phyloP scores from a whole-genome alignment of 2,888 invertebrate species.

The Hylaea fasciaria region DNA sequence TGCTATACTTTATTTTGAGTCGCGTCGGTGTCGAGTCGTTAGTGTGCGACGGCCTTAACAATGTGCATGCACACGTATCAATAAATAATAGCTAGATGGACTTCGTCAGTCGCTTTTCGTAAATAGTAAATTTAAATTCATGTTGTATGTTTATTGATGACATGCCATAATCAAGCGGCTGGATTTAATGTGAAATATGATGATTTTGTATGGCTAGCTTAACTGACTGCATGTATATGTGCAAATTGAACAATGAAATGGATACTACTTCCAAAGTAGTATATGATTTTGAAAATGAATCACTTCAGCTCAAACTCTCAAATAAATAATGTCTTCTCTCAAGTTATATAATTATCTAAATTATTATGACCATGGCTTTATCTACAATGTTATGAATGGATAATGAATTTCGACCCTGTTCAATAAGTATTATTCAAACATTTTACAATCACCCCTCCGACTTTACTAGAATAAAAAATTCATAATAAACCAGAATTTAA shows the following conservation, averaged over 20 bases:
- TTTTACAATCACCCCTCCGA: constrained; percentile 1
- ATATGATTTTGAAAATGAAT: background rate
- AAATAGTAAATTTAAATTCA: no score
- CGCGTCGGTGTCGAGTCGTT: background rate
- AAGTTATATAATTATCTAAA: constrained; percentile 9
- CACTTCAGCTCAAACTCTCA: background rate
- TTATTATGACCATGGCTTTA: constrained; percentile 22
- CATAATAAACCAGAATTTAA: background rate
- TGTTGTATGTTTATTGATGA: no score
- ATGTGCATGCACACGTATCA: no score
- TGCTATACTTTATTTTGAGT: no score
- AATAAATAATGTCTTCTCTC: constrained; percentile 10
- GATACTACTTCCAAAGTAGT: background rate
- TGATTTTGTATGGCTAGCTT: no score
- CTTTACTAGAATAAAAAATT: background rate
- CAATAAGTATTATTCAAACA: constrained; percentile 13
- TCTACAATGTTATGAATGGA: constrained; percentile 17
- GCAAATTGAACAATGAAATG: no score
- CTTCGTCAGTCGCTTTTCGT: no score
- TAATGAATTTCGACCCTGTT: constrained; percentile 29
- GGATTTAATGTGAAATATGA: no score
- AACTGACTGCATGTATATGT: no score
- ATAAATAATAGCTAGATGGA: no score
- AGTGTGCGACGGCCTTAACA: no score
- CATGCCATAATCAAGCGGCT: no score